These are phyloP conservation scores for Zelleria hepariella DNA, from an alignment of 2,888 invertebrate species.

Conservation along the genomic window DNA sequence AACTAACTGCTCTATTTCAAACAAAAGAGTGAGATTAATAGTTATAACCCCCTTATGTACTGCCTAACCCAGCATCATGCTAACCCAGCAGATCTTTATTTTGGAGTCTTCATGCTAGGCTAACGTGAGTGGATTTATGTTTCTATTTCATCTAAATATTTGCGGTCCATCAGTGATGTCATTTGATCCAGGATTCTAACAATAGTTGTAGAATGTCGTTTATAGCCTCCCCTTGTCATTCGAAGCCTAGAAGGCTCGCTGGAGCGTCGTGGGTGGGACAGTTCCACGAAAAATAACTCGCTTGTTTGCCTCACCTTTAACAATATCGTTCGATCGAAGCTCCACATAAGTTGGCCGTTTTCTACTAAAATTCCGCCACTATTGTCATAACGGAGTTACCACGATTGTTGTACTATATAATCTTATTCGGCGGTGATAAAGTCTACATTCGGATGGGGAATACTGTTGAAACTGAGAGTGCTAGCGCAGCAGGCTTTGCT, in stretches of 20 bases:
- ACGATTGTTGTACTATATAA: not conserved
- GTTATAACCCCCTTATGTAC: no score
- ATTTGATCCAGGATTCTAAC: not conserved
- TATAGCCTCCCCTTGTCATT: not conserved
- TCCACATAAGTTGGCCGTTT: not conserved
- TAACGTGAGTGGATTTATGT: no score
- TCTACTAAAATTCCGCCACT: slow-evolving; percentile 2
- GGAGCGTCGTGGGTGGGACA: slow-evolving; percentile 51
- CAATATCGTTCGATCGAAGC: slow-evolving; percentile 2
- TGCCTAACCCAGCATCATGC: no score
- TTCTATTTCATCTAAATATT: no score
- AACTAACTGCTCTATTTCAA: no score
- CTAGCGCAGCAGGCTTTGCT: not conserved
- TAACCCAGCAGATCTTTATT: no score
- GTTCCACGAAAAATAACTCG: slow-evolving; percentile 40
- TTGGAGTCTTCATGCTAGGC: no score
- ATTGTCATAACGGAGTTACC: not conserved
- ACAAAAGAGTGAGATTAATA: no score
- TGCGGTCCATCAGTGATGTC: not conserved
- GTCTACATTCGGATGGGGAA: not conserved
- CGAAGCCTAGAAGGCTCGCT: not conserved
- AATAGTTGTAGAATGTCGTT: not conserved
- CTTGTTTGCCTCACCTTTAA: not conserved
- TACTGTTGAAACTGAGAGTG: not conserved
- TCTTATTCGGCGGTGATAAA: not conserved